phyloP scores from a whole-genome alignment of 2,113 vertebrate genomes.

The Oncorhynchus tshawytscha region DNA sequence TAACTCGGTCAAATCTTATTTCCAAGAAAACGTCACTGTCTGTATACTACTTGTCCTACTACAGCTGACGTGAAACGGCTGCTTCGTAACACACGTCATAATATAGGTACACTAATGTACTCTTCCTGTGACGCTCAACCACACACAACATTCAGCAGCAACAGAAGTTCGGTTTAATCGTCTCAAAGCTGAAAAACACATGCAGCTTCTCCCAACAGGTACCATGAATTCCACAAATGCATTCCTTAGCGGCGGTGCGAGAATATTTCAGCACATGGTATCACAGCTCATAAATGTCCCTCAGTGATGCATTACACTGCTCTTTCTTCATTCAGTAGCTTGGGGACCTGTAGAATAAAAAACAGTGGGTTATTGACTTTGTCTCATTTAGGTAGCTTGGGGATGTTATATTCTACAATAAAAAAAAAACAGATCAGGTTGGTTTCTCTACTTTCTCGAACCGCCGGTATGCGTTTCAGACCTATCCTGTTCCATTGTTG shows the following conservation, averaged over 20 bases:
- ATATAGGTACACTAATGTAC: no score
- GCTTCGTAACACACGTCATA: no score
- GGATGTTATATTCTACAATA: background rate
- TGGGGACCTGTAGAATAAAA: slow-evolving; percentile 45
- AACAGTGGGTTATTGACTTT: slow-evolving; percentile 24
- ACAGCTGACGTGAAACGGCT: no score
- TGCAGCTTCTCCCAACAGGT: slow-evolving; percentile 57
- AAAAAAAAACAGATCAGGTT: background rate
- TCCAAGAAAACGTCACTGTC: no score
- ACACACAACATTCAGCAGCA: no score
- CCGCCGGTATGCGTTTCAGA: background rate
- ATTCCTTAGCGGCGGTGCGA: slow-evolving; percentile 59
- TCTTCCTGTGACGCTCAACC: no score
- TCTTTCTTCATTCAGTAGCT: slow-evolving; percentile 33
- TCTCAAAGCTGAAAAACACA: slow-evolving; percentile 64
- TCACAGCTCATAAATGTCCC: slow-evolving; percentile 66
- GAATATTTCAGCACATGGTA: slow-evolving; percentile 46
- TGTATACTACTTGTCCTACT: no score
- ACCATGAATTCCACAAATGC: slow-evolving; percentile 66
- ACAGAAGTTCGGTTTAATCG: slow-evolving; percentile 5
- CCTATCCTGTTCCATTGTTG: background rate
- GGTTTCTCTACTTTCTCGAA: background rate
- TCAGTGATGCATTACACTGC: slow-evolving; percentile 48
- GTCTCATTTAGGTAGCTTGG: slow-evolving; percentile 50
- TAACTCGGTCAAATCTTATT: no score